phyloP scores from a whole-genome alignment of 1,140 invertebrate genomes.

The Sipha flava region DNA sequence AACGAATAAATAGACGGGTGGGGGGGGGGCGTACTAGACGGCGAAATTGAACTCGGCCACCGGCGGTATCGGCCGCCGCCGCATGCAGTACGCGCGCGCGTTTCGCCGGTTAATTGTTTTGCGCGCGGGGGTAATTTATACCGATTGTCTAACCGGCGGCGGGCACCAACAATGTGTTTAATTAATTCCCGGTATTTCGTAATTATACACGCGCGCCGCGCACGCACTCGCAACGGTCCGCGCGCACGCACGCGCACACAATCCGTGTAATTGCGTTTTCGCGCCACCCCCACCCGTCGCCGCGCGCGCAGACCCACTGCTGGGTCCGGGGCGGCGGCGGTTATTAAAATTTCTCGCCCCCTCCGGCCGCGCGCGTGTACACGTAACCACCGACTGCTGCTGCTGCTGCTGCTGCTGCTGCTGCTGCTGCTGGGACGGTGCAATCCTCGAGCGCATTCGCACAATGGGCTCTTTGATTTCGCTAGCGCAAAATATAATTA shows the following conservation, averaged over 20 bases:
- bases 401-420: no score
- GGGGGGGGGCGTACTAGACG: no score
- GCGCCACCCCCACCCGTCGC: not conserved
- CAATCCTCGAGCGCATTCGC: not conserved
- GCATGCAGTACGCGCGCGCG: not conserved
- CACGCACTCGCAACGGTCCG: not conserved
- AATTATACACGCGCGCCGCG: constrained; percentile 11
- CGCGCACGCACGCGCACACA: not conserved
- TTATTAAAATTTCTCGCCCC: constrained; percentile 9
- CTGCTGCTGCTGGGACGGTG: no score
- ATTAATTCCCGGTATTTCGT: constrained; percentile 33
- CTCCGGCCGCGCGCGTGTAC: no score
- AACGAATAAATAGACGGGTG: not conserved
- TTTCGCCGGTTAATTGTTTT: constrained; percentile 29
- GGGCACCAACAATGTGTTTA: constrained; percentile 32
- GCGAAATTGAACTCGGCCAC: not conserved
- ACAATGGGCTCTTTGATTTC: constrained; percentile 25
- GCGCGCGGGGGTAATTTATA: constrained; percentile 31
- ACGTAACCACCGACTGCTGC: no score
- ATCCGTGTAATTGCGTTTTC: constrained; percentile 31
- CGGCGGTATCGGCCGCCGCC: not conserved
- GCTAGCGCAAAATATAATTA: no score
- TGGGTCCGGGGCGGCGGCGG: not conserved
- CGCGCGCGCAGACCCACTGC: not conserved
- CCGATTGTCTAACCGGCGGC: constrained; percentile 31